These are phyloP conservation scores for Girardinus metallicus DNA, from an alignment of 2,797 vertebrate genomes.

Conservation along the genomic window DNA sequence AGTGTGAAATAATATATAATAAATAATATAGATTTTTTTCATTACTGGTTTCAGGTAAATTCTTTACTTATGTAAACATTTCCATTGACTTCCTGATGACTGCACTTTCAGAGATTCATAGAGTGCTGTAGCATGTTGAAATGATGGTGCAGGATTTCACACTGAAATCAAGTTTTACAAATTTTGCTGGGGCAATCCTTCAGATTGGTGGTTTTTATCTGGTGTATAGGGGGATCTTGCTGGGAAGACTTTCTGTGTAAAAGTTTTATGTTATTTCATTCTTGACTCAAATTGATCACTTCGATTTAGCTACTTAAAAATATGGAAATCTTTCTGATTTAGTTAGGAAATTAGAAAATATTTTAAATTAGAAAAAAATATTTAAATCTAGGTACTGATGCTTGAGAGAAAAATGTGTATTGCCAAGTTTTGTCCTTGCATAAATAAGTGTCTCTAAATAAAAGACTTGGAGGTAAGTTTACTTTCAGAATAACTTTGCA, in stretches of 20 bases:
- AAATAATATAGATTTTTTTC: too few species aligned
- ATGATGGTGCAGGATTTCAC: background rate
- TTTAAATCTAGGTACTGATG: background rate
- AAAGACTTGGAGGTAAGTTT: background rate
- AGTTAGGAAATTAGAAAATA: background rate
- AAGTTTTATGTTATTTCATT: background rate
- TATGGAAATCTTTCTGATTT: background rate
- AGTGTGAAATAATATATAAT: background rate
- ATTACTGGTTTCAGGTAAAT: background rate
- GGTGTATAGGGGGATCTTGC: background rate
- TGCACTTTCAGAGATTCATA: background rate
- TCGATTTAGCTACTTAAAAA: background rate
- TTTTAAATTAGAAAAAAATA: background rate
- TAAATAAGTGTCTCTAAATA: conserved; percentile 3
- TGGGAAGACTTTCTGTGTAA: background rate
- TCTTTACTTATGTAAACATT: background rate
- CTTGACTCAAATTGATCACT: background rate
- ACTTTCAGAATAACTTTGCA: background rate
- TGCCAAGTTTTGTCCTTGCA: background rate
- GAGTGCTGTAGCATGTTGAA: background rate
- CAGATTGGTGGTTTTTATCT: background rate
- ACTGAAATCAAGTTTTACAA: background rate
- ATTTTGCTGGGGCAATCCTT: background rate
- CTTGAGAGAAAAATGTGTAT: background rate
- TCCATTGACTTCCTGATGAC: background rate